Evolutionary conservation across 2,797 vertebrate genomes (phyloP).

Genomic region (Ciconia nigra): DNA sequence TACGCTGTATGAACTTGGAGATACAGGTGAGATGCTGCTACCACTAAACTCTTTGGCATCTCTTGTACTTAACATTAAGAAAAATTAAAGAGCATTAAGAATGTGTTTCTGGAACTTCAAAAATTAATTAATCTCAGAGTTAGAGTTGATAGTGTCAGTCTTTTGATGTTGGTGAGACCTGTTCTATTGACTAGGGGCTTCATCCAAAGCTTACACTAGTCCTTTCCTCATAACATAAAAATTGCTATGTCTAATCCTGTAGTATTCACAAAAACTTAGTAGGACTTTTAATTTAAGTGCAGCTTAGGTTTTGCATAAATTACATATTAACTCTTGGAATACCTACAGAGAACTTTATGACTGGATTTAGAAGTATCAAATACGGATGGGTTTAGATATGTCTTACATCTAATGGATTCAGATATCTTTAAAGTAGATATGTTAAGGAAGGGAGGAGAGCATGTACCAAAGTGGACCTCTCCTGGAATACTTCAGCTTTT

Average conservation of each 20-base stretch:
- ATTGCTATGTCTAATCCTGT: not conserved
- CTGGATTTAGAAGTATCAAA: not conserved
- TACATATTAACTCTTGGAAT: not conserved
- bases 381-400: not conserved
- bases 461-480: not conserved
- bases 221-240: not conserved
- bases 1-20: constrained; percentile 93
- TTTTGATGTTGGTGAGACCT: not conserved
- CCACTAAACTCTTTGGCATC: not conserved
- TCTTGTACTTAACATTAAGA: not conserved
- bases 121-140: not conserved
- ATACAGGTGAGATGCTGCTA: constrained; percentile 83
- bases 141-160: not conserved
- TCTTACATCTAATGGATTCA: not conserved
- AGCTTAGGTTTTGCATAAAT: not conserved
- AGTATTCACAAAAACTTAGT: not conserved
- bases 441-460: not conserved
- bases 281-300: not conserved
- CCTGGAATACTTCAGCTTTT: not conserved
- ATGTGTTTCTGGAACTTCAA: not conserved
- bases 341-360: not conserved
- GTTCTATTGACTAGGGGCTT: not conserved
- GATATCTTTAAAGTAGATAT: not conserved
- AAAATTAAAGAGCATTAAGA: not conserved
- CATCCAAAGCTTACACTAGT: not conserved